Evolutionary conservation across 2,797 vertebrate species (phyloP).

Genomic region (Notoglanidium macrostoma): DNA sequence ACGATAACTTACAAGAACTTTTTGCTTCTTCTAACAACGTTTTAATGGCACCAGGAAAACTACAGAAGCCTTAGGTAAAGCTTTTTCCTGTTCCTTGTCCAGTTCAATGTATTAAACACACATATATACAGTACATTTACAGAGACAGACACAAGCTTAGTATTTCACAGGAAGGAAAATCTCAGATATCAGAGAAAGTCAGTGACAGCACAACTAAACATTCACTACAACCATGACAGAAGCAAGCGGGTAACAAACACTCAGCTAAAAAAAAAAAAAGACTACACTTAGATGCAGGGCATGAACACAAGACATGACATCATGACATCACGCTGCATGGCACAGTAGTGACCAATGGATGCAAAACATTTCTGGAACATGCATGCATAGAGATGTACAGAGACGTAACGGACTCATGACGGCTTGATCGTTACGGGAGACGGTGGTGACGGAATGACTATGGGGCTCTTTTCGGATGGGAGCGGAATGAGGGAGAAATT

Average conservation of each 20-base stretch:
- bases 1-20: neutral
- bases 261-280: constrained; percentile 34
- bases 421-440: neutral
- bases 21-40: neutral
- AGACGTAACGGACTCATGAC: constrained; percentile 63
- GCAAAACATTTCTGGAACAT: constrained; percentile 40
- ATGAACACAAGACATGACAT: constrained; percentile 57
- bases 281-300: constrained; percentile 50
- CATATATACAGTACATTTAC: constrained; percentile 36
- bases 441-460: neutral
- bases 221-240: constrained; percentile 61
- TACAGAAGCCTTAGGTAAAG: neutral
- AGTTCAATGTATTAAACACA: constrained; percentile 69
- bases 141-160: constrained; percentile 50
- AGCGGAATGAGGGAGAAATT: constrained; percentile 5
- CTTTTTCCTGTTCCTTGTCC: constrained; percentile 51
- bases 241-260: constrained; percentile 56
- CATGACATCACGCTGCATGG: constrained; percentile 39
- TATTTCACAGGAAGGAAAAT: constrained; percentile 11
- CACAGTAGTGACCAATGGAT: constrained; percentile 33
- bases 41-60: neutral
- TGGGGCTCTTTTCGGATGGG: neutral
- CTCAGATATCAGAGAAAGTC: constrained; percentile 40
- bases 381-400: constrained; percentile 60
- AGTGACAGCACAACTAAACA: constrained; percentile 51